These are phyloP conservation scores for Columba janthina DNA, from an alignment of 2,113 vertebrate genomes.

Conservation along the genomic window DNA sequence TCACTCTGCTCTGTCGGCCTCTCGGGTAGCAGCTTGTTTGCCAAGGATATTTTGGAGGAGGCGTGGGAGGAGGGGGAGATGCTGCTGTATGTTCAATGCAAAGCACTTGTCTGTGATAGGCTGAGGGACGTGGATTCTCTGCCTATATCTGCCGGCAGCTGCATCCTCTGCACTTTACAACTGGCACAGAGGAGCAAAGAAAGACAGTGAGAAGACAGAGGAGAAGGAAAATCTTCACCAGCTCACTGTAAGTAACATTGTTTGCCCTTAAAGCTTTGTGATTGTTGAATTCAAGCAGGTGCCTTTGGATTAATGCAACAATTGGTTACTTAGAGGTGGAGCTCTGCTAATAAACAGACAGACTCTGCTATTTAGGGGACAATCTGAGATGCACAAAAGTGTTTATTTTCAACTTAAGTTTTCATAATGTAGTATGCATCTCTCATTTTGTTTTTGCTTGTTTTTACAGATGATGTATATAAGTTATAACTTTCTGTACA, in stretches of 20 bases:
- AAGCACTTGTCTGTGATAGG: slow-evolving; percentile 75
- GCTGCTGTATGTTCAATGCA: slow-evolving; percentile 55
- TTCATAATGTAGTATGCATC: not conserved
- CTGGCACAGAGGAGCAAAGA: slow-evolving; percentile 67
- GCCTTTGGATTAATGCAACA: not conserved
- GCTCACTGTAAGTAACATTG: slow-evolving; percentile 72
- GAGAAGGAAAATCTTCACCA: not conserved
- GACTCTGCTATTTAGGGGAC: not conserved
- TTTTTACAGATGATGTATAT: not conserved
- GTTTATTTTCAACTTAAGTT: not conserved
- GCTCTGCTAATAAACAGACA: not conserved
- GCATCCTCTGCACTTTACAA: slow-evolving; percentile 57
- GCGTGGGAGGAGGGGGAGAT: slow-evolving; percentile 4
- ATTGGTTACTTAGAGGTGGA: not conserved
- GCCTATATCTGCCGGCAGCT: slow-evolving; percentile 70
- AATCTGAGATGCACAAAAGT: not conserved
- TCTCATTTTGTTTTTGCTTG: not conserved
- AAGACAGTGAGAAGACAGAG: not conserved
- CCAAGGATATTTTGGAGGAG: not conserved
- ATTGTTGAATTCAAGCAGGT: not conserved
- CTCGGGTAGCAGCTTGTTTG: not conserved
- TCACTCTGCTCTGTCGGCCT: not conserved
- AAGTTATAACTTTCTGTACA: not conserved
- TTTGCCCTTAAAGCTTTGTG: slow-evolving; percentile 18
- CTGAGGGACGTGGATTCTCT: slow-evolving; percentile 62